phyloP scores from a whole-genome alignment of 2,888 invertebrate species.

The Xiphydria camelus region DNA sequence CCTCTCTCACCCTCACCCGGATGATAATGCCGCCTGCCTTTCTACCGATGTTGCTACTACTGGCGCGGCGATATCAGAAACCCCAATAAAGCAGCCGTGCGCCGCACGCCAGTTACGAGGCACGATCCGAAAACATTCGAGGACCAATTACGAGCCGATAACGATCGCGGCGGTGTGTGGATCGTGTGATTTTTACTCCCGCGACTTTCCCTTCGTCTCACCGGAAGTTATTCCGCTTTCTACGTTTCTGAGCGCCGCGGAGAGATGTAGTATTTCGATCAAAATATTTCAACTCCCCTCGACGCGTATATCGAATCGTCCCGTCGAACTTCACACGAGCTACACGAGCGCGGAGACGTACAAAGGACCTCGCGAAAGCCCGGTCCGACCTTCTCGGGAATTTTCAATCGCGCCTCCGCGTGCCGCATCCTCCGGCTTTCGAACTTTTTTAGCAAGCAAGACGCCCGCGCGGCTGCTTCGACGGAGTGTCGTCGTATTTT shows the following conservation, averaged over 20 bases:
- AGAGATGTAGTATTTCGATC: too few species aligned
- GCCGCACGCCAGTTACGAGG: constrained; percentile 7
- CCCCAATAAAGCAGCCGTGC: constrained; percentile 49
- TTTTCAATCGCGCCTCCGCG: too few species aligned
- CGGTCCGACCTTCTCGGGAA: too few species aligned
- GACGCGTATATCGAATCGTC: too few species aligned
- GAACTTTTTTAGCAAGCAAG: constrained; percentile 12
- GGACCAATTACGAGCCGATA: constrained; percentile 40
- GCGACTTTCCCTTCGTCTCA: constrained; percentile 17
- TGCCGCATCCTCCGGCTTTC: too few species aligned
- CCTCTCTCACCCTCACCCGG: constrained; percentile 52
- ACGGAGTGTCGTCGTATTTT: constrained; percentile 49
- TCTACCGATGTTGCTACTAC: constrained; percentile 42
- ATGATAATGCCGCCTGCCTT: constrained; percentile 52
- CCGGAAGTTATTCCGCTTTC: too few species aligned
- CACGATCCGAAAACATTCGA: constrained; percentile 23
- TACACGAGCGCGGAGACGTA: too few species aligned
- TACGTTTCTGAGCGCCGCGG: too few species aligned
- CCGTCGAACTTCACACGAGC: too few species aligned
- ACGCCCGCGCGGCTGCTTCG: constrained; percentile 26
- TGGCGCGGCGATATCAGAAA: constrained; percentile 51
- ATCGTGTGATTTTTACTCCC: constrained; percentile 5
- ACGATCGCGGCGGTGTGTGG: constrained; percentile 24
- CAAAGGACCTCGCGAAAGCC: too few species aligned
- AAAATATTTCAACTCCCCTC: too few species aligned